Evolutionary conservation across 2,888 invertebrate species (phyloP).

Genomic region (Clusia tigrina): DNA sequence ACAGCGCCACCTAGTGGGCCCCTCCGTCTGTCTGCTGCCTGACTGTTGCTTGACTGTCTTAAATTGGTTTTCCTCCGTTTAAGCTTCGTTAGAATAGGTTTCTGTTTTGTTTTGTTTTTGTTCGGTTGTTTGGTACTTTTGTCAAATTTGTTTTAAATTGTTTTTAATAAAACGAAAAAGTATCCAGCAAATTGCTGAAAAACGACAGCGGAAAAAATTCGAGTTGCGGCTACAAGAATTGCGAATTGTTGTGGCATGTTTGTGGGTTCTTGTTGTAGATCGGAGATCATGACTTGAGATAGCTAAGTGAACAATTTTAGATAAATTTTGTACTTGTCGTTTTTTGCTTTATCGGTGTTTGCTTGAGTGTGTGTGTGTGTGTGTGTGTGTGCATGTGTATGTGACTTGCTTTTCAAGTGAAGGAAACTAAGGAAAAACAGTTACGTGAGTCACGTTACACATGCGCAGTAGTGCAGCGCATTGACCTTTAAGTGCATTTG

Average conservation of each 20-base stretch:
- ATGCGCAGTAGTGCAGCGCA: background rate
- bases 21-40: background rate
- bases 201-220: background rate
- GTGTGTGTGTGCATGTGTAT: background rate
- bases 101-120: background rate
- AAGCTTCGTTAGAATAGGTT: background rate
- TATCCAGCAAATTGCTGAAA: background rate
- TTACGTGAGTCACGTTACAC: conserved; percentile 12
- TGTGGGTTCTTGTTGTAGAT: conserved; percentile 7
- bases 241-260: conserved; percentile 2
- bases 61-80: background rate
- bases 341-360: no score
- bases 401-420: background rate
- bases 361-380: background rate
- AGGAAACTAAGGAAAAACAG: background rate
- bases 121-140: background rate
- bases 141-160: conserved; percentile 12
- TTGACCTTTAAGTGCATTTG: background rate
- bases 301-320: background rate
- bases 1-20: conserved; percentile 10
- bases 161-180: conserved; percentile 5
- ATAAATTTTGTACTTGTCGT: conserved; percentile 6
- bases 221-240: background rate
- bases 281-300: conserved; percentile 7
- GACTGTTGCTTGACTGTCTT: background rate